Base-by-base conservation (phyloP, 2,113 vertebrate species). In the Hemiprocne comata region DNA sequence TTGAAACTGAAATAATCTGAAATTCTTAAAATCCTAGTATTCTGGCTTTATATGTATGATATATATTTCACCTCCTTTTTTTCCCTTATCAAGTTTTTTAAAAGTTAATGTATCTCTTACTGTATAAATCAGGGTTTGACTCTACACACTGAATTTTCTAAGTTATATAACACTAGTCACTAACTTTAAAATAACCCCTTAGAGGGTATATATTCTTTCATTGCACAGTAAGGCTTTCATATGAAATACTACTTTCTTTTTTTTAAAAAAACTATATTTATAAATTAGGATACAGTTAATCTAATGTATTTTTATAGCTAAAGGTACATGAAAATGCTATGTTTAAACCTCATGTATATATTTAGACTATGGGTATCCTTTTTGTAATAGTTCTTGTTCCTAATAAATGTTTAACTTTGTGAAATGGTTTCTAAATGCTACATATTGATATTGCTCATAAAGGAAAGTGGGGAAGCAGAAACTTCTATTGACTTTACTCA, bases 261-360 rank as follows among this genome's bases (percentile, higher is more conserved):
- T 84, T 95, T 31, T 11, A 79, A 88, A 24, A 81, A 73, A 93
- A 85, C 81, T 96, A 97, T 98, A 98, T 98, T 98, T 98, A 98
- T 98, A 96, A 97, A 98, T 94, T 97, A 97, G 96, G 96, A 95
- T 96, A 80, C 96, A 97, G 95, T 97, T 98, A 98, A 97, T 98
- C 97, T 96, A 97, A 97, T 96, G 97, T 98, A 98, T 98, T 98
- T 98, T 98, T 98, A 97, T 98, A 98, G 97, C 93, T 97, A 94
- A 98, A 96, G 97, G 97, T 98, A 98, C 95, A 93, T 96, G 96
- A 97, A 98, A 97, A 97, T 95, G 87, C 79, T 97, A 97, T 76
- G 87, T 97, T 96, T 97, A 97, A 98, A 96, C 97, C 96, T 97
- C 97, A 97, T 97, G 97, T 97, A 97, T 97, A 98, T 98, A 98